Evolutionary conservation across 37 sponge, comb jelly and placozoan species (phyloP).

Genomic region (Hormiphora californensis): DNA sequence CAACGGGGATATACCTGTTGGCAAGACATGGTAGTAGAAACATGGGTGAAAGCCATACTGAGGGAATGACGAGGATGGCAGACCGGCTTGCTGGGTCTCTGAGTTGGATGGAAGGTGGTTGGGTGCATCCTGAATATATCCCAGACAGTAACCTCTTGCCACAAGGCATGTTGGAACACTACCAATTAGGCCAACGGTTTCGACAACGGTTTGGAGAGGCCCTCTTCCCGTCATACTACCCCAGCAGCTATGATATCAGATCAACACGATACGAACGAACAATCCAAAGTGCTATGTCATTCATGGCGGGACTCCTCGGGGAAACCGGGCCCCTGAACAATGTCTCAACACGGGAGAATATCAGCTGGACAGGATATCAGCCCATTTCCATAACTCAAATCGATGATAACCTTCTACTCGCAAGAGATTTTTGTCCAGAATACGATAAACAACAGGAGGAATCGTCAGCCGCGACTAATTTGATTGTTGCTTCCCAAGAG

Average conservation of each 20-base stretch:
- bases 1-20: neutral
- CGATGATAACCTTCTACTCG: neutral
- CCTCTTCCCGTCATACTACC: neutral
- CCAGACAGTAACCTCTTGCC: neutral
- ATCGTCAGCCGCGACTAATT: neutral
- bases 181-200: neutral
- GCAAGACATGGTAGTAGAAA: slow-evolving; percentile 13
- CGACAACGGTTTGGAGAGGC: neutral
- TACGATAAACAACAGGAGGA: neutral
- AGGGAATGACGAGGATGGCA: neutral
- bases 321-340: neutral
- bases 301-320: neutral
- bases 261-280: neutral
- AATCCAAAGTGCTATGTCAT: neutral
- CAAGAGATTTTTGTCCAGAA: neutral
- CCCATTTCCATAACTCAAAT: neutral
- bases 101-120: neutral
- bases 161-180: slow-evolving; percentile 25
- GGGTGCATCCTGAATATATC: neutral
- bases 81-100: neutral
- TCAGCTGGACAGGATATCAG: neutral
- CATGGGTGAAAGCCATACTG: neutral
- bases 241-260: neutral
- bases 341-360: neutral
- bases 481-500: neutral